These are phyloP conservation scores for Leptosomus discolor DNA, from an alignment of 2,113 vertebrate species.

Conservation along the genomic window DNA sequence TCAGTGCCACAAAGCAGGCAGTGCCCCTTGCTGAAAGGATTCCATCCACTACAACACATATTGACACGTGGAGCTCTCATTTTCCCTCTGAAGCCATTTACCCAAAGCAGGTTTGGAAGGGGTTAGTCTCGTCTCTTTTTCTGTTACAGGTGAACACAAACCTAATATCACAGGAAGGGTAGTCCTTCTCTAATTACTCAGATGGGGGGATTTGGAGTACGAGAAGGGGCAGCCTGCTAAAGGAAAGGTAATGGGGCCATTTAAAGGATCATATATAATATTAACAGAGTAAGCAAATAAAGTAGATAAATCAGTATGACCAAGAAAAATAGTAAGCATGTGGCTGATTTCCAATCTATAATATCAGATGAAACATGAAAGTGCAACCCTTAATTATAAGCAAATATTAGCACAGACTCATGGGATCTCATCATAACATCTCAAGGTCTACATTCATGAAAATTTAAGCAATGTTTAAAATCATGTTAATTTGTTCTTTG, in stretches of 20 bases:
- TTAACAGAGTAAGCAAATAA: slow-evolving; percentile 51
- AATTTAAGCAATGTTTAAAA: slow-evolving; percentile 85
- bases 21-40: background rate
- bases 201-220: background rate
- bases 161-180: background rate
- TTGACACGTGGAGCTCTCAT: background rate
- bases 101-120: background rate
- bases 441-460: slow-evolving; percentile 84
- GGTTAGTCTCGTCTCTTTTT: background rate
- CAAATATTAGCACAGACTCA: slow-evolving; percentile 79
- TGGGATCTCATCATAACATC: slow-evolving; percentile 82
- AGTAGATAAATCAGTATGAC: slow-evolving; percentile 41
- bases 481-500: slow-evolving; percentile 85
- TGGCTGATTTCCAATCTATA: slow-evolving; percentile 74
- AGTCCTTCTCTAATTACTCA: background rate
- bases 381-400: slow-evolving; percentile 79
- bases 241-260: background rate
- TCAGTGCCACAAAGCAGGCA: background rate
- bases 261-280: slow-evolving; percentile 31
- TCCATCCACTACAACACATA: background rate
- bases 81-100: background rate
- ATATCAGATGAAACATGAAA: slow-evolving; percentile 79
- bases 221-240: background rate
- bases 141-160: background rate
- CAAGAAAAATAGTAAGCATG: slow-evolving; percentile 61